phyloP scores from a whole-genome alignment of 2,113 vertebrate species.

The Rana temporaria region DNA sequence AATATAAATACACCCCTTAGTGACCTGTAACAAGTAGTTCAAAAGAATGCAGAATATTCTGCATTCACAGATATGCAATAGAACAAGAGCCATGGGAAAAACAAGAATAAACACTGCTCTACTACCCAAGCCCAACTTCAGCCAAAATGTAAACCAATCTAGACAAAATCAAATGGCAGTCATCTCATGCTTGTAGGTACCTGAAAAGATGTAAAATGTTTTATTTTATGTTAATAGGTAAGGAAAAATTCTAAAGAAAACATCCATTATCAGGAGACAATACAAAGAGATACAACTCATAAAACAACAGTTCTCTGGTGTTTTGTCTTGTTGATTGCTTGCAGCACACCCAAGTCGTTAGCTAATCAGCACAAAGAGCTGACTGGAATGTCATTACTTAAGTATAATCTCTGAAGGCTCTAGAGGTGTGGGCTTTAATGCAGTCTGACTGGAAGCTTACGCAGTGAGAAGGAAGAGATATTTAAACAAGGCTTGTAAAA shows the following conservation, averaged over 20 bases:
- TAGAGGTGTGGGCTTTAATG: slow-evolving; percentile 55
- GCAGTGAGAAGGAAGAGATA: slow-evolving; percentile 46
- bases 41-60: too few species aligned
- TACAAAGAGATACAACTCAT: slow-evolving; percentile 42
- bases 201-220: too few species aligned
- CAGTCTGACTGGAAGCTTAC: slow-evolving; percentile 47
- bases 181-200: too few species aligned
- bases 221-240: slow-evolving; percentile 18
- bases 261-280: slow-evolving; percentile 48
- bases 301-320: slow-evolving; percentile 48
- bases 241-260: slow-evolving; percentile 41
- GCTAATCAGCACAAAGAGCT: slow-evolving; percentile 55
- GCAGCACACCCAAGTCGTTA: slow-evolving; percentile 56
- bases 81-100: too few species aligned
- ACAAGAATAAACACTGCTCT: too few species aligned
- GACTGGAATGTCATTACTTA: slow-evolving; percentile 57
- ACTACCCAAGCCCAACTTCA: too few species aligned
- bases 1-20: too few species aligned
- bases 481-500: slow-evolving; percentile 59
- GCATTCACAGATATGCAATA: too few species aligned
- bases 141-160: too few species aligned
- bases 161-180: too few species aligned
- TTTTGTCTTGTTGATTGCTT: slow-evolving; percentile 50
- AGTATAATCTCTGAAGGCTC: slow-evolving; percentile 54
- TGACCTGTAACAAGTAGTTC: too few species aligned